A percentile compares a stretch with the other conserved stretches of the same genome.
Evolutionary conservation across 2,797 vertebrate genomes (phyloP).

Genomic region (Acanthurus leucopareius): DNA sequence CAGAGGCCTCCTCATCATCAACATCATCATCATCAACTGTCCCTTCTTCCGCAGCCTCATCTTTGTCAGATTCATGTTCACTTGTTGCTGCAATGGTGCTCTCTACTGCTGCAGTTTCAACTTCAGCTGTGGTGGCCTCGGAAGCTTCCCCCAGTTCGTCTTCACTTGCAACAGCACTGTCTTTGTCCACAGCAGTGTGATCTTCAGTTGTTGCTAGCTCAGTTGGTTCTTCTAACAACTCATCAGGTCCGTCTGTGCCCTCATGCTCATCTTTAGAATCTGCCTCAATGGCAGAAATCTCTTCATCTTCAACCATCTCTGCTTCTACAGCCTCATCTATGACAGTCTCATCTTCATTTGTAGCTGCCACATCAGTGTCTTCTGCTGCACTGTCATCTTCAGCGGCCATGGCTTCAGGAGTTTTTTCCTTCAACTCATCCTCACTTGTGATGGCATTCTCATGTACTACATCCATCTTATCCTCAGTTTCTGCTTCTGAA

Average conservation of each 20-base stretch:
- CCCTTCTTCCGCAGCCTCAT: constrained; percentile 24
- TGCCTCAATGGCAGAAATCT: background rate
- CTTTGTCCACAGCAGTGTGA: background rate
- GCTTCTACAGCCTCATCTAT: constrained; percentile 7
- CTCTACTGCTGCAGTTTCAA: constrained; percentile 19
- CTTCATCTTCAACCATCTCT: background rate
- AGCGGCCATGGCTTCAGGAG: background rate
- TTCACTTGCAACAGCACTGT: background rate
- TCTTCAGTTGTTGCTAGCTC: constrained; percentile 8
- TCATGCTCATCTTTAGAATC: constrained; percentile 9
- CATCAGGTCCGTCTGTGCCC: fast-evolving
- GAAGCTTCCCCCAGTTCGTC: background rate
- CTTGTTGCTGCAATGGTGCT: background rate
- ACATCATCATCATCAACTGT: constrained; percentile 14
- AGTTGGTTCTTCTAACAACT: background rate
- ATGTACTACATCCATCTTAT: constrained; percentile 20
- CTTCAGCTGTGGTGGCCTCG: background rate
- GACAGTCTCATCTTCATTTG: constrained; percentile 12
- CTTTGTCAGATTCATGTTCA: constrained; percentile 39
- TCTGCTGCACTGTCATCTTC: background rate
- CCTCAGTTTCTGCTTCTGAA: constrained; percentile 22
- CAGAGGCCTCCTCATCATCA: too few species aligned
- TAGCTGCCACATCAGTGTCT: background rate
- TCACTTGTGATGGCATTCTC: background rate
- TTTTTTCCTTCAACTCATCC: constrained; percentile 11